Percentiles rank a stretch among this genome's conserved stretches.
Evolutionary conservation across 2,113 vertebrate genomes (phyloP).

Genomic region (Oenanthe melanoleuca): DNA sequence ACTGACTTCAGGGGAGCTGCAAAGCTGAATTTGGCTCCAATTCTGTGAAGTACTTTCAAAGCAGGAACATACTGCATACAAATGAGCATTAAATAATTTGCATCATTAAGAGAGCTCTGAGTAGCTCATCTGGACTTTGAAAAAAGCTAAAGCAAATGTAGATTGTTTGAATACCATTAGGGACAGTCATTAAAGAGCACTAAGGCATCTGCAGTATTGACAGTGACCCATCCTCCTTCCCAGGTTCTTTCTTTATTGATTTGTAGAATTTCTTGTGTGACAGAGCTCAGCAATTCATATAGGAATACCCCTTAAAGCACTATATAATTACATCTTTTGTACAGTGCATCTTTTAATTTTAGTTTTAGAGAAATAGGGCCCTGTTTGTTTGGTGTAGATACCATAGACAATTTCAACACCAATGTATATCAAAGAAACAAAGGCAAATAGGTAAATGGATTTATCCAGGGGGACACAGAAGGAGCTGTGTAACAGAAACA

Average conservation of each 20-base stretch:
- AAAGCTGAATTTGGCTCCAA: conserved; percentile 44
- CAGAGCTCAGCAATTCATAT: not conserved
- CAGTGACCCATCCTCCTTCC: not conserved
- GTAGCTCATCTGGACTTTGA: conserved; percentile 52
- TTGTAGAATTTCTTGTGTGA: not conserved
- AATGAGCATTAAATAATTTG: conserved; percentile 59
- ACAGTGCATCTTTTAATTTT: not conserved
- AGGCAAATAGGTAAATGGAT: not conserved
- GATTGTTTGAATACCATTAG: conserved; percentile 39
- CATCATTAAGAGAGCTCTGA: conserved; percentile 48
- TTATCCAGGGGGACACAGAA: not conserved
- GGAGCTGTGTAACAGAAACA: not conserved
- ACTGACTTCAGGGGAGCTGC: conserved; percentile 23
- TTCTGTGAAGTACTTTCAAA: conserved; percentile 36
- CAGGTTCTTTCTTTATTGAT: conserved; percentile 29
- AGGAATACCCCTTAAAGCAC: not conserved
- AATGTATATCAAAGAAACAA: not conserved
- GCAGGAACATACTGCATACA: conserved; percentile 56
- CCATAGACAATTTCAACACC: not conserved
- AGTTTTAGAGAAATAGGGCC: not conserved
- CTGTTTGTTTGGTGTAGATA: not conserved
- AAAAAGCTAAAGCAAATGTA: conserved; percentile 49
- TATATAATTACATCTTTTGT: not conserved
- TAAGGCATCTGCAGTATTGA: conserved; percentile 8
- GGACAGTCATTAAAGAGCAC: conserved; percentile 33